Conservation (phyloP, 2,113 vertebrate genomes). For the Miniopterus natalensis region DNA sequence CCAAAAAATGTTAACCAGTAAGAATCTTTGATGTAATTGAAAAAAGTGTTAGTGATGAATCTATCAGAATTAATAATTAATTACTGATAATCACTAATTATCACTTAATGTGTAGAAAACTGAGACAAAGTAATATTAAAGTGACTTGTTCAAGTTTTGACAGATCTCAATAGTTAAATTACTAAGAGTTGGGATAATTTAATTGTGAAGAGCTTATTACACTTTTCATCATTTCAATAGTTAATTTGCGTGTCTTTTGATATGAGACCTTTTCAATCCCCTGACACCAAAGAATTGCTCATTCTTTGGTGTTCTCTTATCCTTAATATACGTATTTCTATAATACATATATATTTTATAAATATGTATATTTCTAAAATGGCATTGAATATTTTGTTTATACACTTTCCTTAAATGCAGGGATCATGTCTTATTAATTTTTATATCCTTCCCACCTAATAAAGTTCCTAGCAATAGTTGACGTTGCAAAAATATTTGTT, state of each 20-base stretch:
- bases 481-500: background rate
- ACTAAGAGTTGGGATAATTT: background rate
- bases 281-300: background rate
- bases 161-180: background rate
- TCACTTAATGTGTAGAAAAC: constrained; percentile 4
- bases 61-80: background rate
- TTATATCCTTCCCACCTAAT: background rate
- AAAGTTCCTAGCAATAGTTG: background rate
- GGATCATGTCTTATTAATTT: background rate
- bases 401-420: background rate
- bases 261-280: background rate
- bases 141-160: background rate
- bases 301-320: background rate
- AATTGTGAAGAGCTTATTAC: background rate
- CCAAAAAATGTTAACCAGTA: background rate
- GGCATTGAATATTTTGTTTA: background rate
- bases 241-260: background rate
- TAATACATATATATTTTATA: background rate
- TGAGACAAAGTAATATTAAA: background rate
- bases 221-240: background rate
- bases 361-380: background rate
- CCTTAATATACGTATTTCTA: background rate
- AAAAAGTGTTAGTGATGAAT: background rate
- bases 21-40: background rate
- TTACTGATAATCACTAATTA: background rate